Base-by-base conservation (phyloP, 2,797 vertebrate genomes). In the Thamnophis elegans region DNA sequence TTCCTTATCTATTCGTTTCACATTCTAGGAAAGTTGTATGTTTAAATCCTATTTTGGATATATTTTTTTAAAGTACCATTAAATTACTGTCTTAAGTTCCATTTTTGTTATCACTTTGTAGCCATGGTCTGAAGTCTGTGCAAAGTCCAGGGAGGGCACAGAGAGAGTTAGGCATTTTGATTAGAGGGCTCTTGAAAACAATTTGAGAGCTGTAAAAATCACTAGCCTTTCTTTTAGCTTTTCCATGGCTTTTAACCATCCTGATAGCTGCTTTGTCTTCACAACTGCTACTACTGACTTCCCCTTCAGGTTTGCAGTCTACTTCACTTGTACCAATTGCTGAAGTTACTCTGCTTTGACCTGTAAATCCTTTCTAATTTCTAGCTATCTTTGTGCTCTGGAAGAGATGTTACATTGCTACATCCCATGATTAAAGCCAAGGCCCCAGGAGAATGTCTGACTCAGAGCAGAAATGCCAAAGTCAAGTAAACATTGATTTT, bases 401-500 rank as follows among this genome's bases (percentile, higher is more conserved):
- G 93, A 96, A 93, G 96, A 93, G 59, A 94, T 93, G 85, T 93
- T 96, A 95, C 68, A 58, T 85, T 93, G 91, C 54, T 94, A 92
- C 55, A 89, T 91, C 54, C 93, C 95, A 88, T 92, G 94, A 95
- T 95, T 96, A 97, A 92, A 94, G 0, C 0, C 26, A 85, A 89
- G 65, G 65, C 92, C 95, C 65, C 95, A 88, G 54, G 96, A 97
- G 96, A 95, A 51, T 20, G 88, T 6, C 51, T 94, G 93, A 92
- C 86, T 96, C 87, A 93, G 85, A 96, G 78, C 42, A 95, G 94
- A 96, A 97, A 94, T 36, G 59, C 82, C 8, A 18, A 93, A 93
- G 94, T 95, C 93, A 97, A 95, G 95, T 94, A 95, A 95, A 13
- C 93, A 97, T 96, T 97, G 96, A 97, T 97, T 98, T 96, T 93